phyloP scores from a whole-genome alignment of 2,797 vertebrate genomes.

The Siniperca scherzeri region DNA sequence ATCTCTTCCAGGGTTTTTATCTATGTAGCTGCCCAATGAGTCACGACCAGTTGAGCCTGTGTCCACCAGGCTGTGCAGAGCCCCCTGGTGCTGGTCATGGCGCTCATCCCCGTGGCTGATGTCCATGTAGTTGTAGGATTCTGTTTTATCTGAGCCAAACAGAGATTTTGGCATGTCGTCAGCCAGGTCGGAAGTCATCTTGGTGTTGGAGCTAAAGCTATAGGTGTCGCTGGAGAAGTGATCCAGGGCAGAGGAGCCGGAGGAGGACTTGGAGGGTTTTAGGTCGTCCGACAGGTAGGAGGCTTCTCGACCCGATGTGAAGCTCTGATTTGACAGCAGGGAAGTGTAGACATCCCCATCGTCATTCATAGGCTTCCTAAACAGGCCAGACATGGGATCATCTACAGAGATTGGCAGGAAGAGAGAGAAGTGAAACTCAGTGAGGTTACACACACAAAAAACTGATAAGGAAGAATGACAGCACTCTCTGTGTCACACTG shows the following conservation, averaged over 20 bases:
- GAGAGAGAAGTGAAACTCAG: slow-evolving; percentile 12
- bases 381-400: slow-evolving; percentile 81
- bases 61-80: slow-evolving; percentile 65
- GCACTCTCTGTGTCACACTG: slow-evolving; percentile 33
- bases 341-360: slow-evolving; percentile 94
- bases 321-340: slow-evolving; percentile 90
- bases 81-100: slow-evolving; percentile 78
- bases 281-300: slow-evolving; percentile 90
- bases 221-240: slow-evolving; percentile 87
- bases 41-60: slow-evolving; percentile 72
- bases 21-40: slow-evolving; percentile 81
- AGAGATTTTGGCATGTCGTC: slow-evolving; percentile 89
- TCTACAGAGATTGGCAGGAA: slow-evolving; percentile 77
- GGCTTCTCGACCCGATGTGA: slow-evolving; percentile 83
- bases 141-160: slow-evolving; percentile 89
- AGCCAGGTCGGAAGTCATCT: slow-evolving; percentile 90
- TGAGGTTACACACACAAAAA: slow-evolving; percentile 9
- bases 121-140: slow-evolving; percentile 97
- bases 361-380: slow-evolving; percentile 84
- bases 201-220: slow-evolving; percentile 91
- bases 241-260: slow-evolving; percentile 80
- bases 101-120: slow-evolving; percentile 91
- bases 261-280: slow-evolving; percentile 78
- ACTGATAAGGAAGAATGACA: slow-evolving; percentile 9
- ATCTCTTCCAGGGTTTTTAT: slow-evolving; percentile 75